phyloP scores from a whole-genome alignment of 2,797 vertebrate species.

The Calcarius lapponicus region DNA sequence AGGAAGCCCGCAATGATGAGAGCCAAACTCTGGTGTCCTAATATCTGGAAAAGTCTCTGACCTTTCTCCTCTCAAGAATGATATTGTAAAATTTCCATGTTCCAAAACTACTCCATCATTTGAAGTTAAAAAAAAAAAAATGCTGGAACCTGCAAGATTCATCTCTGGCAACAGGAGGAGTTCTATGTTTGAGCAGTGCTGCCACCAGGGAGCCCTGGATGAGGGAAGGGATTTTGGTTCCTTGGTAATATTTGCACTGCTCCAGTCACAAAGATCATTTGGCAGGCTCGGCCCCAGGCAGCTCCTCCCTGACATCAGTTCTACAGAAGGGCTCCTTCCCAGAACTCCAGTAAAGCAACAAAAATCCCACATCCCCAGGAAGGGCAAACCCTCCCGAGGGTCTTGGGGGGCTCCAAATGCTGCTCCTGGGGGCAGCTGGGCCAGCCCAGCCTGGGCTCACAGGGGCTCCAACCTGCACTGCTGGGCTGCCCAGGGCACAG shows the following conservation, averaged over 20 bases:
- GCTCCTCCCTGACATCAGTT: conserved; percentile 32
- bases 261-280: conserved; percentile 22
- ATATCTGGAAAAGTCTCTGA: not conserved
- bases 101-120: not conserved
- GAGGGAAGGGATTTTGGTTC: not conserved
- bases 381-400: conserved; percentile 28
- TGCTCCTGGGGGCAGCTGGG: not conserved
- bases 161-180: not conserved
- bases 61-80: not conserved
- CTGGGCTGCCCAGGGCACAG: not conserved
- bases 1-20: not conserved
- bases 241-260: not conserved
- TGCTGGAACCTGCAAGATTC: not conserved
- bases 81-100: not conserved
- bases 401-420: conserved; percentile 47
- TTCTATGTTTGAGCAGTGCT: not conserved
- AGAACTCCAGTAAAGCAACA: conserved; percentile 65
- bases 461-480: not conserved
- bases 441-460: not conserved
- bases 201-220: not conserved
- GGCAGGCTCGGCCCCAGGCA: conserved; percentile 42
- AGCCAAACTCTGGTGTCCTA: not conserved
- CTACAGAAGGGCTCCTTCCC: conserved; percentile 55
- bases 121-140: not conserved
- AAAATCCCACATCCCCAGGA: conserved; percentile 58